phyloP scores from a whole-genome alignment of 2,888 invertebrate genomes.

The Microchrysa polita region DNA sequence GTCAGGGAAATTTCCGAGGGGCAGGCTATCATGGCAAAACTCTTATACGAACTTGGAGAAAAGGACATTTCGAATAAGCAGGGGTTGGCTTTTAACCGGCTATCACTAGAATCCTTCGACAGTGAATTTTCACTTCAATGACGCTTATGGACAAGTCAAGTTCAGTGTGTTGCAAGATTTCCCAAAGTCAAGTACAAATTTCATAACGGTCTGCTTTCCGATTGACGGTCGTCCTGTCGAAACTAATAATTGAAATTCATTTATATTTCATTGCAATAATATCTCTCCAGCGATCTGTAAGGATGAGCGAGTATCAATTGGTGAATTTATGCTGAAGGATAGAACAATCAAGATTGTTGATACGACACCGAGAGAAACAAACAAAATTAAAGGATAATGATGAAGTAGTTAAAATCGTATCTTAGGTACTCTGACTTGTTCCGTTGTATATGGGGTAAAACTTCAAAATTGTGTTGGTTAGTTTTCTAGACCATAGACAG shows the following conservation, averaged over 20 bases:
- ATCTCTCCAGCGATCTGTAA: background rate
- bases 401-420: too few relatives aligned
- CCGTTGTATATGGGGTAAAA: too few relatives aligned
- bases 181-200: background rate
- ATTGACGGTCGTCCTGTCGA: background rate
- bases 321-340: too few relatives aligned
- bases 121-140: background rate
- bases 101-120: slow-evolving; percentile 7
- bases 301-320: too few relatives aligned
- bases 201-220: background rate
- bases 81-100: background rate
- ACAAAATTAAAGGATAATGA: too few relatives aligned
- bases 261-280: background rate
- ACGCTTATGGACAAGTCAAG: background rate
- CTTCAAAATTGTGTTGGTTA: too few relatives aligned
- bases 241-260: slow-evolving; percentile 31
- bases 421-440: too few relatives aligned
- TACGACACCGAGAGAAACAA: too few relatives aligned
- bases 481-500: too few relatives aligned
- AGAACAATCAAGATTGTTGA: too few relatives aligned
- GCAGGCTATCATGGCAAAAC: background rate
- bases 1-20: background rate
- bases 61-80: background rate
- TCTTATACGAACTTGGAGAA: background rate
- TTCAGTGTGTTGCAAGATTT: slow-evolving; percentile 25